Conservation (phyloP, 2,113 vertebrate genomes). For the Pangasianodon gigas region DNA sequence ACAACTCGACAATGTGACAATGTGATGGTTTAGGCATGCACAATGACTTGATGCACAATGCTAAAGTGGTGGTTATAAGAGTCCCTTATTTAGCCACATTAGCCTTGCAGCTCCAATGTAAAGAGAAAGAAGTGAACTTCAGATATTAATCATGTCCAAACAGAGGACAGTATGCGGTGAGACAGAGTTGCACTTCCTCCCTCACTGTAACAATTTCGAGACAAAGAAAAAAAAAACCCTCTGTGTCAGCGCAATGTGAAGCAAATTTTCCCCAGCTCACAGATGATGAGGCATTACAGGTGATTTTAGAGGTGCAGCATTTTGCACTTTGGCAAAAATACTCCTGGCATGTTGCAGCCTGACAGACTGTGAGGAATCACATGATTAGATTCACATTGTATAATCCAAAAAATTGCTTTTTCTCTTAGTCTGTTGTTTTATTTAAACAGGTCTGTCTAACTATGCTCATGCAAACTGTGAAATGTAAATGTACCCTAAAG, state of each 20-base stretch:
- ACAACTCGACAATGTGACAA: background rate
- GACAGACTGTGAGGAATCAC: background rate
- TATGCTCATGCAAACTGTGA: background rate
- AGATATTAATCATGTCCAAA: background rate
- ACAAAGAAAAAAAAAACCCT: background rate
- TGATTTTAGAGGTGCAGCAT: background rate
- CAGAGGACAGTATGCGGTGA: background rate
- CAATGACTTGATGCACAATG: too few relatives aligned
- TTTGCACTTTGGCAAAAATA: background rate
- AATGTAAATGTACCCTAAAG: background rate
- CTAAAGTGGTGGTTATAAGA: background rate
- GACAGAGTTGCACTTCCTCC: background rate
- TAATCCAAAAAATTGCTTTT: background rate
- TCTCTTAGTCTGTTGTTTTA: background rate
- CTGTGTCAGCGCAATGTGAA: background rate
- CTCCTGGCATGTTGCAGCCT: background rate
- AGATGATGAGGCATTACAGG: slow-evolving; percentile 20
- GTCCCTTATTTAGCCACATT: background rate
- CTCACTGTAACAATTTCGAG: background rate
- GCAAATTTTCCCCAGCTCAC: background rate
- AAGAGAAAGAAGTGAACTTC: background rate
- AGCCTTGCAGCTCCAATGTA: background rate
- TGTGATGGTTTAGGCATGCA: too few relatives aligned
- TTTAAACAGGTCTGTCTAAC: background rate
- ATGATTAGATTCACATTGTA: background rate